A percentile compares a stretch with the other conserved stretches of the same genome.
phyloP scores from a whole-genome alignment of 2,888 invertebrate genomes.

The Cinara cedri region DNA sequence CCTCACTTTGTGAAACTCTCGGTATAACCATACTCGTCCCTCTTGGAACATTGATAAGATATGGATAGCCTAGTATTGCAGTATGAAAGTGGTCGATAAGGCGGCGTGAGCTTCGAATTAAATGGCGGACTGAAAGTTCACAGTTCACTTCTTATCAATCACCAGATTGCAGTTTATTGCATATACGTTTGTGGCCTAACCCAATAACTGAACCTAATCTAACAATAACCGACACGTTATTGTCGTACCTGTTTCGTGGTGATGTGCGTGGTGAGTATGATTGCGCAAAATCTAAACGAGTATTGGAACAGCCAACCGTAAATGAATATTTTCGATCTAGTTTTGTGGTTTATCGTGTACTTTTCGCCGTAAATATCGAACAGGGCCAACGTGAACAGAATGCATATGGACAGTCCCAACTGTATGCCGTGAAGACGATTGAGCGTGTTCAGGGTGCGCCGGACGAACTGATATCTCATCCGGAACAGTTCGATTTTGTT shows the following conservation, averaged over 20 bases:
- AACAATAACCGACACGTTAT: too few relatives aligned
- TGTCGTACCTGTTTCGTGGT: constrained; percentile 57
- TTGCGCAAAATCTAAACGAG: constrained; percentile 1
- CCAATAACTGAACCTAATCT: too few relatives aligned
- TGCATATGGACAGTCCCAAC: constrained; percentile 50
- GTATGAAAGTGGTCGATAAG: too few relatives aligned
- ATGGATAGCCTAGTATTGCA: too few relatives aligned
- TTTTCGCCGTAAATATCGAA: constrained; percentile 55
- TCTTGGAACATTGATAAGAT: too few relatives aligned
- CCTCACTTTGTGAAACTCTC: too few relatives aligned
- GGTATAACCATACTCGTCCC: too few relatives aligned
- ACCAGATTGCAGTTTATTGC: too few relatives aligned
- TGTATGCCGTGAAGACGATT: constrained; percentile 57
- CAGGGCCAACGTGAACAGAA: constrained; percentile 55
- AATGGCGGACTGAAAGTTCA: too few relatives aligned
- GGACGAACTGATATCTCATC: constrained; percentile 1
- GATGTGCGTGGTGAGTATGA: constrained; percentile 5
- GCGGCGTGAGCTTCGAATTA: too few relatives aligned
- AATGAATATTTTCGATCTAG: background rate
- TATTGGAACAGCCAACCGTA: background rate
- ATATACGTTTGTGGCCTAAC: too few relatives aligned
- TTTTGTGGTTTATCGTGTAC: background rate
- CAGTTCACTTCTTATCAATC: too few relatives aligned
- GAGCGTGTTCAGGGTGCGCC: constrained; percentile 26
- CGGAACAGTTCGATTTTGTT: background rate